Conservation (phyloP, 2,797 vertebrate species). For the Melanotaenia pygmaea region DNA sequence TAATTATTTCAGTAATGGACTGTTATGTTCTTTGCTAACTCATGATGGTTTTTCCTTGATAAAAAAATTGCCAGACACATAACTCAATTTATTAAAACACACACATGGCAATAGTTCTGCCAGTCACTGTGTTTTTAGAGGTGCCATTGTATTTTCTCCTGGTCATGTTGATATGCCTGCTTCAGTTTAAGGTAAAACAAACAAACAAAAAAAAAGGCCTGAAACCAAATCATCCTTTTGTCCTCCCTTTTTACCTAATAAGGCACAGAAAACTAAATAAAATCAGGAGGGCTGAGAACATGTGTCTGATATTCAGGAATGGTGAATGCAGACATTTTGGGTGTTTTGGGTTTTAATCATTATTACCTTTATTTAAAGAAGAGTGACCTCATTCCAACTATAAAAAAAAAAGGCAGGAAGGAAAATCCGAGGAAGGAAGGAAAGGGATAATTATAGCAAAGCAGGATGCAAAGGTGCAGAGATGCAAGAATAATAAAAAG, state of each 20-base stretch:
- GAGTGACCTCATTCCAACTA: slow-evolving; percentile 47
- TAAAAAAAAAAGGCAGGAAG: slow-evolving; percentile 15
- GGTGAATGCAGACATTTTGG: slow-evolving; percentile 51
- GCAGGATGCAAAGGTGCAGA: background rate
- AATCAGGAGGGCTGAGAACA: slow-evolving; percentile 28
- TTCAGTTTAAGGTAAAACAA: slow-evolving; percentile 64
- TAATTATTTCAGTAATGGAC: slow-evolving; percentile 7
- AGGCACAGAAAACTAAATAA: slow-evolving; percentile 68
- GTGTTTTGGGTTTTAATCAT: slow-evolving; percentile 45
- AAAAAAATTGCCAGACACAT: slow-evolving; percentile 9
- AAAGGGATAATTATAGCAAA: slow-evolving; percentile 18
- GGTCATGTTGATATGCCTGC: slow-evolving; percentile 54
- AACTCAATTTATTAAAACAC: slow-evolving; percentile 34
- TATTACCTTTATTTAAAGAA: slow-evolving; percentile 49
- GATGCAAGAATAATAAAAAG: slow-evolving; percentile 5
- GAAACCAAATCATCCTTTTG: slow-evolving; percentile 44
- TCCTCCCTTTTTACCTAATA: slow-evolving; percentile 76
- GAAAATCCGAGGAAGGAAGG: slow-evolving; percentile 3
- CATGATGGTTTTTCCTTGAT: slow-evolving; percentile 1
- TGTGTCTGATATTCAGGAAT: slow-evolving; percentile 42
- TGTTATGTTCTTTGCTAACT: slow-evolving; percentile 5
- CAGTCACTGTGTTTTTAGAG: slow-evolving; percentile 36
- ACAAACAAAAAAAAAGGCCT: slow-evolving; percentile 21
- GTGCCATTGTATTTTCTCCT: slow-evolving; percentile 40
- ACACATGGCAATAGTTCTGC: slow-evolving; percentile 63